Evolutionary conservation across 2,888 invertebrate species (phyloP).

Genomic region (Pollenia labialis): DNA sequence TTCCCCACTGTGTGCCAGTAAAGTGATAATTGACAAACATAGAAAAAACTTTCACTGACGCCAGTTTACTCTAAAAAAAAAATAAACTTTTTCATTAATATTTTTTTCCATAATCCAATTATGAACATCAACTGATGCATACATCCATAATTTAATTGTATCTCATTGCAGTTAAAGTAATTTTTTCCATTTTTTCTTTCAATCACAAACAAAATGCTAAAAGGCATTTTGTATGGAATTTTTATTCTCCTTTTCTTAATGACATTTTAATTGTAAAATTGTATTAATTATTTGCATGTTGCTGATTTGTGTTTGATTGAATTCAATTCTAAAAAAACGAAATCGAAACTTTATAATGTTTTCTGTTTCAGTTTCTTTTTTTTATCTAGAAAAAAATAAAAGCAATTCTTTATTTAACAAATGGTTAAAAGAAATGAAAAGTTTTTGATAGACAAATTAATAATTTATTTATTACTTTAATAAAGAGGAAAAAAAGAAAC

Average conservation of each 20-base stretch:
- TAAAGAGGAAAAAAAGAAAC: not conserved
- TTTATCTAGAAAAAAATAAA: not conserved
- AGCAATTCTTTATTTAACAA: slow-evolving; percentile 28
- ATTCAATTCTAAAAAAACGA: not conserved
- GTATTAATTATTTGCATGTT: slow-evolving; percentile 49
- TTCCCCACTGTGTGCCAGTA: too few relatives aligned
- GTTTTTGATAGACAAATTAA: not conserved
- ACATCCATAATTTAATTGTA: slow-evolving; percentile 14
- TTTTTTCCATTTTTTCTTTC: slow-evolving; percentile 22
- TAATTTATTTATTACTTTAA: slow-evolving; percentile 21
- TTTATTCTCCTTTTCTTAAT: slow-evolving; percentile 12
- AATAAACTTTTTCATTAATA: not conserved
- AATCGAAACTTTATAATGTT: slow-evolving; percentile 25
- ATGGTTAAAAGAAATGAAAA: slow-evolving; percentile 23
- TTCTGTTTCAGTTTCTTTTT: slow-evolving; percentile 2
- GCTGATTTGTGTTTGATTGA: slow-evolving; percentile 22
- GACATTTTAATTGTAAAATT: slow-evolving; percentile 41
- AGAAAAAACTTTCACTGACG: not conserved
- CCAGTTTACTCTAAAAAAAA: not conserved
- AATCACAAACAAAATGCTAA: slow-evolving; percentile 20
- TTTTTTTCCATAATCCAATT: not conserved
- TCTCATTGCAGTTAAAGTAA: slow-evolving; percentile 34
- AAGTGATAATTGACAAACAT: too few relatives aligned
- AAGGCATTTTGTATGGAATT: not conserved
- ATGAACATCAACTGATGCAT: not conserved